A percentile compares a stretch with the other conserved stretches of the same genome.
These are phyloP conservation scores for Melanerpes aurifrons DNA, from an alignment of 2,113 vertebrate species.

Conservation along the genomic window DNA sequence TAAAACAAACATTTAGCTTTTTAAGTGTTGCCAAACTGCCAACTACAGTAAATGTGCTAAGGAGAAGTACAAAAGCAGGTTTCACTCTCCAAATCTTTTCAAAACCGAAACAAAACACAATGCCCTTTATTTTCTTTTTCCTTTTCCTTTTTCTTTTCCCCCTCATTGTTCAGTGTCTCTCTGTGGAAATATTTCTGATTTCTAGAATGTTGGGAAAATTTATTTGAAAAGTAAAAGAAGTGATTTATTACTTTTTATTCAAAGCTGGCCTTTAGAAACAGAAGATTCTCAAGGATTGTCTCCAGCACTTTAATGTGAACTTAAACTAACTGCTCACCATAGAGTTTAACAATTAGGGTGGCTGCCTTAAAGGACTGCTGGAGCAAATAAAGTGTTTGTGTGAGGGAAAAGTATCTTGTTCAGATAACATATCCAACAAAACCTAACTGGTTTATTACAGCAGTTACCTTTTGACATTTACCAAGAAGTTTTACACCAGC, in stretches of 20 bases:
- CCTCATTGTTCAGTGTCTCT: background rate
- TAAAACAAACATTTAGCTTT: slow-evolving; percentile 11
- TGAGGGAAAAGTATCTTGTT: slow-evolving; percentile 31
- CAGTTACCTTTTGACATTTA: slow-evolving; percentile 47
- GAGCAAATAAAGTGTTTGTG: slow-evolving; percentile 33
- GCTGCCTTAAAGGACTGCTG: slow-evolving; percentile 20
- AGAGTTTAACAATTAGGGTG: slow-evolving; percentile 26
- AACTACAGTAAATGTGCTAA: slow-evolving; percentile 12
- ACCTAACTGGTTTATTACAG: slow-evolving; percentile 14
- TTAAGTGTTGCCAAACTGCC: slow-evolving; percentile 1
- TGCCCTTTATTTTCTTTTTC: background rate
- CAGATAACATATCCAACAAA: slow-evolving; percentile 15
- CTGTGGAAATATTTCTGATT: background rate
- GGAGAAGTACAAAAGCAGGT: slow-evolving; percentile 7
- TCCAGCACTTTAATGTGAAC: background rate
- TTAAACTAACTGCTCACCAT: slow-evolving; percentile 3
- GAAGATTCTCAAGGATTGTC: background rate
- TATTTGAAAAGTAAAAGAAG: slow-evolving; percentile 38
- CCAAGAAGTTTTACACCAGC: slow-evolving; percentile 45
- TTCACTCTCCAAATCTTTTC: background rate
- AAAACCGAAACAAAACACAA: background rate
- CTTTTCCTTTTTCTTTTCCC: too few species aligned
- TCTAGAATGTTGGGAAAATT: slow-evolving; percentile 21
- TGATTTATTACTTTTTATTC: slow-evolving; percentile 56
- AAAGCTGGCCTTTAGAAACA: slow-evolving; percentile 38